A percentile compares a stretch with the other conserved stretches of the same genome.
phyloP scores from a whole-genome alignment of 1,140 invertebrate genomes.

The Ips typographus region DNA sequence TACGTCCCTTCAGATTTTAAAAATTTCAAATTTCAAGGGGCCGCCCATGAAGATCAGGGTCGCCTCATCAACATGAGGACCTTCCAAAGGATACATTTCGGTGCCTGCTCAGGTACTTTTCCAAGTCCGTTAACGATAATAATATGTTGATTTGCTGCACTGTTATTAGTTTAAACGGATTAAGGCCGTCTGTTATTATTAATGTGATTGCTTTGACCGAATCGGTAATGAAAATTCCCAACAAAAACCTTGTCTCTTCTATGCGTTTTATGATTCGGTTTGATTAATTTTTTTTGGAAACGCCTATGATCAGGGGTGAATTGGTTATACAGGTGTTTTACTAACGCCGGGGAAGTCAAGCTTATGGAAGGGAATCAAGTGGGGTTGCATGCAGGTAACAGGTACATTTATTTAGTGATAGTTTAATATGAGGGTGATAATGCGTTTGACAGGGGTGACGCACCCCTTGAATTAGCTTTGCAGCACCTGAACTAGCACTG shows the following conservation, averaged over 20 bases:
- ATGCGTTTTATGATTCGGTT: no score
- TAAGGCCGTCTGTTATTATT: conserved; percentile 31
- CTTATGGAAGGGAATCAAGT: conserved; percentile 8
- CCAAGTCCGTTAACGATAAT: conserved; percentile 29
- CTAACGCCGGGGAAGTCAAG: conserved; percentile 2
- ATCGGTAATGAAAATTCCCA: not conserved
- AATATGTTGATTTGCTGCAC: conserved; percentile 24
- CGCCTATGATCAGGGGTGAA: not conserved
- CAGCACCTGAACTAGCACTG: conserved; percentile 11
- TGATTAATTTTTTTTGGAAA: not conserved
- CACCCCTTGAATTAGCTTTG: conserved; percentile 8
- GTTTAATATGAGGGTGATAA: conserved; percentile 23
- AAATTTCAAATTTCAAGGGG: no score
- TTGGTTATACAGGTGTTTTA: conserved; percentile 16
- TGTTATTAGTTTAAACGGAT: conserved; percentile 33
- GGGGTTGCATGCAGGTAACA: conserved; percentile 24
- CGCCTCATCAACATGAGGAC: no score
- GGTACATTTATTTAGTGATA: conserved; percentile 19
- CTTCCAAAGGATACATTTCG: no score
- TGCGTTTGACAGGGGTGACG: not conserved
- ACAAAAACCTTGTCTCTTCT: not conserved
- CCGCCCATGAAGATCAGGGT: no score
- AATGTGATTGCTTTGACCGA: conserved; percentile 17
- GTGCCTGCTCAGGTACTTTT: conserved; percentile 26
- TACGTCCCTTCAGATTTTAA: no score